phyloP scores from a whole-genome alignment of 2,888 invertebrate species.

The Athalia cordata region DNA sequence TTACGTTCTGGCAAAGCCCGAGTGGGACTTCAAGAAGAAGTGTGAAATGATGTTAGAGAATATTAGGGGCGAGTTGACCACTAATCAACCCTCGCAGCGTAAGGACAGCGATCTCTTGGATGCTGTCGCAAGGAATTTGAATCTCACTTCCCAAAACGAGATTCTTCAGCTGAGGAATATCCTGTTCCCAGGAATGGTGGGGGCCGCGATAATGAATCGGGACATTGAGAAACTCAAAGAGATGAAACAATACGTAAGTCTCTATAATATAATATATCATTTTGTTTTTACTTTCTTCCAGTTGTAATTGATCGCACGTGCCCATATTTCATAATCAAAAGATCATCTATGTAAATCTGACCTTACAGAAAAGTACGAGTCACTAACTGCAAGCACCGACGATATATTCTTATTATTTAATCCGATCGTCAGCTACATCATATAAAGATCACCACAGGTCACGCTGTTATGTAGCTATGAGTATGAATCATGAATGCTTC shows the following conservation, averaged over 20 bases:
- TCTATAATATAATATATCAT: conserved; percentile 7
- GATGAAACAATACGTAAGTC: conserved; percentile 69
- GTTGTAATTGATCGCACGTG: too few species aligned
- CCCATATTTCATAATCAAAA: background rate
- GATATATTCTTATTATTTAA: too few species aligned
- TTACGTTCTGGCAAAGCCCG: conserved; percentile 89
- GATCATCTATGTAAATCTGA: background rate
- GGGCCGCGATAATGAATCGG: conserved; percentile 78
- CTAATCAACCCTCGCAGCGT: conserved; percentile 64
- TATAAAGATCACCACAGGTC: too few species aligned
- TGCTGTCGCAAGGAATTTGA: conserved; percentile 77
- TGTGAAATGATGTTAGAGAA: conserved; percentile 85
- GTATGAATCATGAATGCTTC: too few species aligned
- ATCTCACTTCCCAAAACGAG: conserved; percentile 76
- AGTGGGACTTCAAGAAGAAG: conserved; percentile 80
- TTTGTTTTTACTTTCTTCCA: background rate
- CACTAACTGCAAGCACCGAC: too few species aligned
- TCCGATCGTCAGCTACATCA: too few species aligned
- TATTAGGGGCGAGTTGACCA: conserved; percentile 88
- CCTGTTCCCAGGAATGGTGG: conserved; percentile 82
- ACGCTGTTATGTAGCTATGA: too few species aligned
- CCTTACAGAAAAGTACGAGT: background rate
- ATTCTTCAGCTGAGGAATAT: conserved; percentile 77
- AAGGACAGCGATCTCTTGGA: conserved; percentile 77
- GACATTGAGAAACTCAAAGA: conserved; percentile 76